These are phyloP conservation scores for Solea solea DNA, from an alignment of 2,113 vertebrate species.

Conservation along the genomic window DNA sequence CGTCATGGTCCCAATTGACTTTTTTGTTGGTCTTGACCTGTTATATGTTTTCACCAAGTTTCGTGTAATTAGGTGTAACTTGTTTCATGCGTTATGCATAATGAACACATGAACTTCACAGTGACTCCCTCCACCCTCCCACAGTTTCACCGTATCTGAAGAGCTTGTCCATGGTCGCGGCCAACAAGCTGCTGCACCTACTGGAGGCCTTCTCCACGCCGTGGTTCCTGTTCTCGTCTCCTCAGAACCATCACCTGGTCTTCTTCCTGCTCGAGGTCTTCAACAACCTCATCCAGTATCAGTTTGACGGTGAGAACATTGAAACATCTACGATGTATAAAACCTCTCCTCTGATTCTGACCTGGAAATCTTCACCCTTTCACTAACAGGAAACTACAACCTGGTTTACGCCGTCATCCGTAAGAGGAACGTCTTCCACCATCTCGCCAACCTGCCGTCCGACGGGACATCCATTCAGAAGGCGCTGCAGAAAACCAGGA, in stretches of 20 bases:
- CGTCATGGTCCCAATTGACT: too few relatives aligned
- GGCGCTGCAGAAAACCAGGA: conserved; percentile 87
- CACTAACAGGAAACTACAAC: conserved; percentile 90
- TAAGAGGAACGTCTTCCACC: conserved; percentile 93
- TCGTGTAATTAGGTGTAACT: too few relatives aligned
- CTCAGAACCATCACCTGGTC: conserved; percentile 94
- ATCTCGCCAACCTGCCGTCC: conserved; percentile 91
- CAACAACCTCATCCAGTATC: conserved; percentile 99
- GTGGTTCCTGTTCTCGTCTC: conserved; percentile 92
- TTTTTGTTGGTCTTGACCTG: too few relatives aligned
- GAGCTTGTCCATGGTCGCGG: conserved; percentile 96
- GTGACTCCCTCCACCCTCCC: not conserved
- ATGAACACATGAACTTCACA: not conserved
- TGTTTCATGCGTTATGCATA: too few relatives aligned
- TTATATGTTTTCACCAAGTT: too few relatives aligned
- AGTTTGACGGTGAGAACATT: conserved; percentile 91
- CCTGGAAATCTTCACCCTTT: too few relatives aligned
- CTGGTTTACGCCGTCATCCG: conserved; percentile 96
- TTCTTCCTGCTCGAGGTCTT: conserved; percentile 98
- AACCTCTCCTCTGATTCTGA: too few relatives aligned
- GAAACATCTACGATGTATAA: too few relatives aligned
- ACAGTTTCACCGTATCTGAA: conserved; percentile 97
- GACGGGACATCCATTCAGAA: conserved; percentile 87
- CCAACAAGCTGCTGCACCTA: conserved; percentile 96
- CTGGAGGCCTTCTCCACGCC: conserved; percentile 95